phyloP scores from a whole-genome alignment of 2,113 vertebrate species.

The Eurystomus gularis region DNA sequence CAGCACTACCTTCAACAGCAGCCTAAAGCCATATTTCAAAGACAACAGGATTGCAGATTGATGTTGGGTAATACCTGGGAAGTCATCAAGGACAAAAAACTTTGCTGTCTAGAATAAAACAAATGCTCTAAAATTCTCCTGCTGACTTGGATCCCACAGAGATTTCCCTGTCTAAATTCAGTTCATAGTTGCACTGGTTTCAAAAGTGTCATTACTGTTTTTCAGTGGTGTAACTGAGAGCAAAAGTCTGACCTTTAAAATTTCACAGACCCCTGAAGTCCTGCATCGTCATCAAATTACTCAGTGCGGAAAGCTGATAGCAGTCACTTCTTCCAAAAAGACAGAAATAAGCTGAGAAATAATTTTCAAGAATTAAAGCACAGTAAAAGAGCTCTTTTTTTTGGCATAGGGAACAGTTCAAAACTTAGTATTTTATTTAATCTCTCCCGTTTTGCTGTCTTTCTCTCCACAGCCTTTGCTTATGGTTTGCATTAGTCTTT shows the following conservation, averaged over 20 bases:
- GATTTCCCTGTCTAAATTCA: background rate
- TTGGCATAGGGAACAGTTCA: background rate
- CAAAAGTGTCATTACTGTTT: background rate
- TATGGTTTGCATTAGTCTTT: background rate
- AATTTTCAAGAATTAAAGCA: background rate
- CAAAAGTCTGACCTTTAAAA: background rate
- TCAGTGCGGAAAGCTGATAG: fast-evolving
- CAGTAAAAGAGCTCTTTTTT: background rate
- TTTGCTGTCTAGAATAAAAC: background rate
- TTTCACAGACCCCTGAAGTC: background rate
- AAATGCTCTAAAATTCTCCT: background rate
- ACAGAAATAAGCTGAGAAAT: background rate
- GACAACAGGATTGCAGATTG: background rate
- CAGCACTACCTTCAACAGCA: background rate
- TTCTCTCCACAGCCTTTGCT: background rate
- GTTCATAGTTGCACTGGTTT: background rate
- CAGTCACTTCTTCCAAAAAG: background rate
- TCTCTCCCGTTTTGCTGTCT: background rate
- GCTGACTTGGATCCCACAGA: background rate
- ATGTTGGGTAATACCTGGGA: background rate
- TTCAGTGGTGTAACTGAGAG: constrained; percentile 36
- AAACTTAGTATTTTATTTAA: background rate
- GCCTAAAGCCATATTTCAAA: background rate
- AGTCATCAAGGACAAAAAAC: background rate
- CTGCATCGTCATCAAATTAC: background rate